Evolutionary conservation across 1,140 invertebrate genomes (phyloP), one percentile per base, ranked within the genome.

Genomic region (Cardiocondyla obscurior): DNA sequence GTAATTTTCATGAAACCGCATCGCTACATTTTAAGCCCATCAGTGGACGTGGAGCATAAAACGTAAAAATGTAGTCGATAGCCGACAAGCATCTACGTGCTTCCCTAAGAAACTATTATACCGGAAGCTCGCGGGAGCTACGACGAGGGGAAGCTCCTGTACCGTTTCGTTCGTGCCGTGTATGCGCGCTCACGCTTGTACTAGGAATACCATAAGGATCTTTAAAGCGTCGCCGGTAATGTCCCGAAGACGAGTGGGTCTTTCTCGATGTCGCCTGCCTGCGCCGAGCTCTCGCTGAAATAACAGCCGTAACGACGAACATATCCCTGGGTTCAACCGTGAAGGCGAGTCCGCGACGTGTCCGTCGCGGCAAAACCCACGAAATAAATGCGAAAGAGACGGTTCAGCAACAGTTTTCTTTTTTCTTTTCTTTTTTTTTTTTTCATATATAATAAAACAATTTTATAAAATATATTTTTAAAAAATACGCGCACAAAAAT

Each of bases 31-130:
- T 28, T 44, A 33, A 19, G 74, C 39, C 19, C 55, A n/a, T 64
- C 25, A 12, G 7, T 28, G 49, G n/a, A 55, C 19, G 39, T 51
- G 16, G 22, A 33, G 67, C 67, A 74, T 74, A 44, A n/a, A 79
- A 46, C 30, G 25, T 62, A 62, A 79, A 79, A 79, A 64, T 28
- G 46, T 53, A 16, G 74, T 69, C 46, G 44, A 51, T 83, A 7
- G 44, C 44, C 39, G 30, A 25, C 46, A n/a, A 39, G 12, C 44
- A 22, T 16, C 22, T 73, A 81, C 53, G 64, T 36, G 42, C 33
- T 77, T 53, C 77, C 70, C 62, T 83, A 62, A 28, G 83, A 83
- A 85, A 79, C 79, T 88, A 88, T 88, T 81, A 85, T 81, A 88
- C 86, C 86, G 86, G 86, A 88, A 88, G 84, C 60, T 58, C 16